Base-by-base conservation (phyloP, 2,888 invertebrate genomes). In the Onchidella celtica region DNA sequence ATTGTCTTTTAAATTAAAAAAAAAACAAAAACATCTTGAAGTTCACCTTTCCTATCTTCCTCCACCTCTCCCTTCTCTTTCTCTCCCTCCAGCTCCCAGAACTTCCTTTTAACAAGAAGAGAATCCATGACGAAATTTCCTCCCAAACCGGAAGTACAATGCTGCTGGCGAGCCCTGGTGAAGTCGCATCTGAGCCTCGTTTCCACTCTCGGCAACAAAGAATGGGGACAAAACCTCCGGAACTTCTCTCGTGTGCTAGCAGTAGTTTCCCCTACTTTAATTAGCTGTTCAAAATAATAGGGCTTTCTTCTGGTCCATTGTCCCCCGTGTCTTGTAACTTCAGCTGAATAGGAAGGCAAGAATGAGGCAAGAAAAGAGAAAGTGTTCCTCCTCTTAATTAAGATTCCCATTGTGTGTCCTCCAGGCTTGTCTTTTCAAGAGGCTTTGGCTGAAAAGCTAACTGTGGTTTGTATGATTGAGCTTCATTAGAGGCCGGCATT, bases 221-320 rank as follows among this genome's bases (percentile, higher is more conserved):
- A 76, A 76, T 47, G 75, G 38, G 65, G 63, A 65, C 75, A 76
- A 76, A 76, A 76, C 75, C 47, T 76, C 75, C 75, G 75, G 75
- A 76, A 76, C 75, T 65, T 75, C 65, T 65, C 75, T 76, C 47
- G 38, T 75, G 65, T 47, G 40, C 65, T 32, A 29, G 75, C 65
- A 76, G 75, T 76, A 76, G 65, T 76, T 47, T 76, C 75, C 75
- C 65, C 65, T 76, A 47, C 59, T 63, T 76, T 76, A 76, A 76
- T 76, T 76, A 76, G 75, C 75, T 76, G 61, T 47, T 76, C 65
- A n/a, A 65, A 40, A 76, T 76, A 76, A 76, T 76, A 63, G 47
- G 40, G 47, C 65, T 76, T 76, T 76, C 27, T 65, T 40, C n/a
- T 29, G n/a, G 14, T 11, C 65, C 55, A 76, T 76, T 76, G 75